phyloP scores from a whole-genome alignment of 2,888 invertebrate species.

The Nephrotoma flavescens region DNA sequence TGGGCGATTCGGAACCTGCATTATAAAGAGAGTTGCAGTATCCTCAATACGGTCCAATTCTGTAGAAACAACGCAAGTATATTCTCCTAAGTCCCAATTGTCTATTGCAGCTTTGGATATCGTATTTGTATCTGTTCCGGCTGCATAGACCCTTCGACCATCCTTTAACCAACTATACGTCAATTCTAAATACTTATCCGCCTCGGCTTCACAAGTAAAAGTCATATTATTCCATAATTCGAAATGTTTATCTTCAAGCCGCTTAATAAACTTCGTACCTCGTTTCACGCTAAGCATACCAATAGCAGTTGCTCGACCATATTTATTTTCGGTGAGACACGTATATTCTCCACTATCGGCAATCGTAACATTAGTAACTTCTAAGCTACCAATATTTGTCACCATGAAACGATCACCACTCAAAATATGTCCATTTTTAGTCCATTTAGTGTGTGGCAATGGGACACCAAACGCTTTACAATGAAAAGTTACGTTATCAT shows the following conservation, averaged over 20 bases:
- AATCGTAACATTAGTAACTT: conserved; percentile 68
- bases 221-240: conserved; percentile 22
- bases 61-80: conserved; percentile 88
- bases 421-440: conserved; percentile 61
- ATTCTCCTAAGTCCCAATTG: conserved; percentile 86
- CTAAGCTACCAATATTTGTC: conserved; percentile 61
- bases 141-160: conserved; percentile 28
- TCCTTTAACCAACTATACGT: conserved; percentile 79
- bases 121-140: conserved; percentile 61
- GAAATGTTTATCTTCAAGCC: conserved; percentile 86
- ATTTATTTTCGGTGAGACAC: conserved; percentile 85
- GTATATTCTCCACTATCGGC: conserved; percentile 85
- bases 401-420: conserved; percentile 83
- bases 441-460: conserved; percentile 86
- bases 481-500: conserved; percentile 61
- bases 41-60: conserved; percentile 73
- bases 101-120: conserved; percentile 36
- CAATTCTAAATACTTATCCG: conserved; percentile 68
- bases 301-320: conserved; percentile 66
- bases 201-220: conserved; percentile 65
- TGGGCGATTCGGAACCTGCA: conserved; percentile 80
- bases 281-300: conserved; percentile 76
- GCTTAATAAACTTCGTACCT: conserved; percentile 72
- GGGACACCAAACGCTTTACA: conserved; percentile 95
- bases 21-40: conserved; percentile 81